A percentile compares a stretch with the other conserved stretches of the same genome.
These are phyloP conservation scores for Magallana nippona DNA, from an alignment of 2,888 invertebrate species.

Conservation along the genomic window DNA sequence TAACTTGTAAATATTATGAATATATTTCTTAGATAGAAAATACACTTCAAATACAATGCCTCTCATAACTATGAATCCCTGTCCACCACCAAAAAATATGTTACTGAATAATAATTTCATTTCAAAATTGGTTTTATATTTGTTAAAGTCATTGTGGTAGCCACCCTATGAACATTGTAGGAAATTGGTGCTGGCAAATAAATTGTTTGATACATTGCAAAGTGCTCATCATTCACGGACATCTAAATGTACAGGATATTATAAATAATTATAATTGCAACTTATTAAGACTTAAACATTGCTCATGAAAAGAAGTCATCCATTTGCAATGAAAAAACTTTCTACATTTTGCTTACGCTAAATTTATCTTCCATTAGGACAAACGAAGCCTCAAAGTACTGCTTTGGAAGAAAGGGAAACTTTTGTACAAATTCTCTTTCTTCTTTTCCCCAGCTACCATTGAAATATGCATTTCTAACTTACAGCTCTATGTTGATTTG, in stretches of 20 bases:
- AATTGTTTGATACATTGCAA: constrained; percentile 56
- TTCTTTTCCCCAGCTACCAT: constrained; percentile 9
- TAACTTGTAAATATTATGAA: no score
- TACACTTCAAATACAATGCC: no score
- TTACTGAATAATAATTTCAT: no score
- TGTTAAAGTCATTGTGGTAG: no score
- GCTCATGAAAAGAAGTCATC: background rate
- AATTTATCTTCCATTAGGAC: constrained; percentile 19
- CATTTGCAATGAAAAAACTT: background rate
- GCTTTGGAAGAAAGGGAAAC: background rate
- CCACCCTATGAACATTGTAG: no score
- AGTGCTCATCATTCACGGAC: constrained; percentile 6
- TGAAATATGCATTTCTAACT: constrained; percentile 33
- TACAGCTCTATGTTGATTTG: constrained; percentile 62
- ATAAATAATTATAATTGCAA: background rate
- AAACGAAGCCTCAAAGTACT: constrained; percentile 5
- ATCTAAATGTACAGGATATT: background rate
- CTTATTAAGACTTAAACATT: background rate
- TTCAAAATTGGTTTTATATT: no score
- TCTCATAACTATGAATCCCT: no score
- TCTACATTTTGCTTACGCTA: background rate
- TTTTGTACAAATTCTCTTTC: background rate
- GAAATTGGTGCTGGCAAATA: no score
- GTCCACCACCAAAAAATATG: no score
- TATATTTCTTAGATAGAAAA: no score